Conservation (phyloP, 2,113 vertebrate species). For the human (Homo sapiens) region GRCh38 chr5:124376001-124376500, state of each 20-base stretch:
- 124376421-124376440: constrained; percentile 13
- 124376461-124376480: neutral
- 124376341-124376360: neutral
- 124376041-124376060: neutral
- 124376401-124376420: neutral
- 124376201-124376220: neutral
- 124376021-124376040: neutral
- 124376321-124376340: constrained; percentile 26
- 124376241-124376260: neutral
- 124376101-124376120: neutral
- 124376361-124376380: constrained; percentile 21
- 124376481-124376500: constrained; percentile 8
- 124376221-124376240: neutral
- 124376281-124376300: neutral
- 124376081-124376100: neutral
- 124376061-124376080: constrained; percentile 1
- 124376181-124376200: neutral
- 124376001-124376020: neutral
- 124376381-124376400: constrained; percentile 19
- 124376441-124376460: constrained; percentile 7
- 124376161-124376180: neutral
- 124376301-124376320: constrained; percentile 3
- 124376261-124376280: neutral
- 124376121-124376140: neutral
- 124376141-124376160: neutral